phyloP scores from a whole-genome alignment of 2,797 vertebrate genomes.

The Botia kubotai region DNA sequence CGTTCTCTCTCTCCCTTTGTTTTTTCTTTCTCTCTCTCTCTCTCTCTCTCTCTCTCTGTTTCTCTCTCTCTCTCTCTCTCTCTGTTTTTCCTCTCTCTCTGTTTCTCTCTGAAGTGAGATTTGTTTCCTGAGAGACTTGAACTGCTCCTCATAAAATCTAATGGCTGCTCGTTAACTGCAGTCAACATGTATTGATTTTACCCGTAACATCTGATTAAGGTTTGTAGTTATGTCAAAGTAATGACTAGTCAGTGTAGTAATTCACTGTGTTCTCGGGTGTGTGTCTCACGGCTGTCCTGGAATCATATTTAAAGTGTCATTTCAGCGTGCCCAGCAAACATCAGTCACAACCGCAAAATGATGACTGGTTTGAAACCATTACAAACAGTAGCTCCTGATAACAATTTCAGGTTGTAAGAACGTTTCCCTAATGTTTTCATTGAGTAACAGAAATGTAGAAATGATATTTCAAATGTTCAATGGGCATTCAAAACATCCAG shows the following conservation, averaged over 20 bases:
- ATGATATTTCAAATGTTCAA: too few species aligned
- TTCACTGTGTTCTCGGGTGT: conserved; percentile 29
- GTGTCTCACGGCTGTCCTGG: neutral
- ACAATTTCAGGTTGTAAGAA: too few species aligned
- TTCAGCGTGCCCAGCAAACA: too few species aligned
- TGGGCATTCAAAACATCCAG: too few species aligned
- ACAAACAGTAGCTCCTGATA: too few species aligned
- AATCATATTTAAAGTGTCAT: too few species aligned
- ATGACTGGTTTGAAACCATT: too few species aligned
- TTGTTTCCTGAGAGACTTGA: conserved; percentile 26
- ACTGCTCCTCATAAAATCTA: conserved; percentile 41
- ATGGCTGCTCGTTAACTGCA: conserved; percentile 41
- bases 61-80: neutral
- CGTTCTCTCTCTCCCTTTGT: too few species aligned
- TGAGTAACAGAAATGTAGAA: too few species aligned
- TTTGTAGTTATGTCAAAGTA: conserved; percentile 50
- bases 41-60: neutral
- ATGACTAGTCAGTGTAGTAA: conserved; percentile 55
- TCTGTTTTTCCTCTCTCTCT: neutral
- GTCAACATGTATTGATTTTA: conserved; percentile 65
- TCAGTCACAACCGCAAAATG: too few species aligned
- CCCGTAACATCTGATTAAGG: conserved; percentile 62
- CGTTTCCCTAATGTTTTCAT: too few species aligned
- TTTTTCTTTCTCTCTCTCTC: too few species aligned
- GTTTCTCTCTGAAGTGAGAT: neutral